A percentile compares a stretch with the other conserved stretches of the same genome.
Evolutionary conservation across 2,888 invertebrate genomes (phyloP).

Genomic region (Drosophila monieri): DNA sequence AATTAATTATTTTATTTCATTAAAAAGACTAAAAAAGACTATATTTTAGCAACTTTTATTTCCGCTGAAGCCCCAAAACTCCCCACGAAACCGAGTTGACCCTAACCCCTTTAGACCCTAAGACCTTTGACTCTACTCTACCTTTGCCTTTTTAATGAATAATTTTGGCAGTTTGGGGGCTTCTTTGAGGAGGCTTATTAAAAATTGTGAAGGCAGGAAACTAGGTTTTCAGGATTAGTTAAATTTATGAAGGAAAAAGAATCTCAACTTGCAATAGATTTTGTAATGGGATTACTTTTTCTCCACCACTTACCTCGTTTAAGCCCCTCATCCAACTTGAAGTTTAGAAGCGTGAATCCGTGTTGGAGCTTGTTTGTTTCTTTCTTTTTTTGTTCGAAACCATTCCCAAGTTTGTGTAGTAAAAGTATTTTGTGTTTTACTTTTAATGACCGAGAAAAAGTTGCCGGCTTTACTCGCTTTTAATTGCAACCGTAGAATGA

Average conservation of each 20-base stretch:
- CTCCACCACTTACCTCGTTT: not conserved
- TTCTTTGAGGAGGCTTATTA: not conserved
- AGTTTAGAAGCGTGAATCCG: slow-evolving; percentile 8
- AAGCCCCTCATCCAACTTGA: not conserved
- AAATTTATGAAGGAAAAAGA: not conserved
- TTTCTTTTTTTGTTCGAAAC: not conserved
- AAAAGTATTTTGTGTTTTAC: slow-evolving; percentile 67
- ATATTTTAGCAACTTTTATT: not conserved
- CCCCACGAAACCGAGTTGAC: slow-evolving; percentile 7
- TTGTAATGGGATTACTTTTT: not conserved
- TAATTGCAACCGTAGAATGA: slow-evolving; percentile 41
- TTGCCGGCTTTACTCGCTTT: slow-evolving; percentile 36
- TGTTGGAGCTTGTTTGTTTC: not conserved
- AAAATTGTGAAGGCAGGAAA: not conserved
- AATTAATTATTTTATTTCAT: not conserved
- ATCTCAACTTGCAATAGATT: not conserved
- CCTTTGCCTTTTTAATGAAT: not conserved
- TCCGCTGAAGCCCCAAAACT: not conserved
- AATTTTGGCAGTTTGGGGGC: not conserved
- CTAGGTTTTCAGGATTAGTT: not conserved
- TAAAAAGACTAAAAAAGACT: no score
- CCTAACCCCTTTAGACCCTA: slow-evolving; percentile 24
- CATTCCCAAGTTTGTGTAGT: slow-evolving; percentile 25
- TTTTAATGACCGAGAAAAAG: slow-evolving; percentile 61
- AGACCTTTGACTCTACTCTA: no score